Evolutionary conservation across 2,113 vertebrate genomes (phyloP).

Genomic region (Phoenicopterus ruber): DNA sequence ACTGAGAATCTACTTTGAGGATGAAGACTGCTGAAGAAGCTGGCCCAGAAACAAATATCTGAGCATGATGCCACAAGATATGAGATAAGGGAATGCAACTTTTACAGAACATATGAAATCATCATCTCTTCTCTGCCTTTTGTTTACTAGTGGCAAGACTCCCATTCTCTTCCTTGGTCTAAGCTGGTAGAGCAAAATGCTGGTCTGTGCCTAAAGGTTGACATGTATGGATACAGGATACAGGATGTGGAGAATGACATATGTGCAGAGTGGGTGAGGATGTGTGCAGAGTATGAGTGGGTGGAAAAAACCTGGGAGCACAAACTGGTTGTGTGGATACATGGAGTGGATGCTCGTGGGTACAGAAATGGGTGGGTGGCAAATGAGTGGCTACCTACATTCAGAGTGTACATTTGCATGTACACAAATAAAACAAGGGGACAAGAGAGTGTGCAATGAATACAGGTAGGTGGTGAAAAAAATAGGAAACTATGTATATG

Average conservation of each 20-base stretch:
- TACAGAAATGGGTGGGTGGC: neutral
- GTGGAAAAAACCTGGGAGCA: neutral
- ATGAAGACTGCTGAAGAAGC: neutral
- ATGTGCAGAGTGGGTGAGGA: neutral
- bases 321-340: neutral
- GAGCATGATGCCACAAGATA: neutral
- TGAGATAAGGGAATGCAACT: neutral
- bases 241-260: neutral
- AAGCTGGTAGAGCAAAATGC: neutral
- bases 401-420: neutral
- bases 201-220: neutral
- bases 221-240: neutral
- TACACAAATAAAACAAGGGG: neutral
- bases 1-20: neutral
- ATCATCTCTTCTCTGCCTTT: neutral
- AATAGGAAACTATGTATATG: neutral
- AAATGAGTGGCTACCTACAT: neutral
- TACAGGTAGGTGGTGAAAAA: neutral
- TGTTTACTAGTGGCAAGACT: neutral
- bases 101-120: neutral
- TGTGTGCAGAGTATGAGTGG: neutral
- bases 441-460: neutral
- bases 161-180: neutral
- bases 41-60: neutral
- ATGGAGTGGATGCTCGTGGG: neutral